These are phyloP conservation scores for Conistra vaccinii DNA, from an alignment of 2,888 invertebrate species.

Conservation along the genomic window DNA sequence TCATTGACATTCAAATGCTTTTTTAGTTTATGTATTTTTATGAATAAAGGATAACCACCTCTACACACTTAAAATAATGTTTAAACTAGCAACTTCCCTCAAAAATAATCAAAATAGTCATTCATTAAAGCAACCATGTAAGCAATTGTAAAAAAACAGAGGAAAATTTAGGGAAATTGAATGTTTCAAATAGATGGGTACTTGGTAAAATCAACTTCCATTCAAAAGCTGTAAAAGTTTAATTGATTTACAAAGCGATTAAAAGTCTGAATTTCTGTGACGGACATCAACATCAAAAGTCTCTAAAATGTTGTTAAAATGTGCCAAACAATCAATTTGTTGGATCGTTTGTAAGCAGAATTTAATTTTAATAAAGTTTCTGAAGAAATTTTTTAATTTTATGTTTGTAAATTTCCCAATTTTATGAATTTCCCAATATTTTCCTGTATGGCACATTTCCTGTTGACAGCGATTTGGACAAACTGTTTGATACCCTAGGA, in stretches of 20 bases:
- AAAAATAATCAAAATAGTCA: neutral
- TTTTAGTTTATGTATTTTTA: neutral
- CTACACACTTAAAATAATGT: too few species aligned
- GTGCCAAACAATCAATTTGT: slow-evolving; percentile 12
- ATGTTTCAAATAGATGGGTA: neutral
- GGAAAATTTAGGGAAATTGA: neutral
- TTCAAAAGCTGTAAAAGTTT: neutral
- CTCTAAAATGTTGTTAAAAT: neutral
- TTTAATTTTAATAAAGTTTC: neutral
- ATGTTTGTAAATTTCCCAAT: neutral
- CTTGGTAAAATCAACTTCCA: neutral
- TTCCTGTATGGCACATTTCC: neutral
- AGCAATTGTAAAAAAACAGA: neutral
- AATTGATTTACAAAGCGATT: slow-evolving; percentile 12
- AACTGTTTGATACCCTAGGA: too few species aligned
- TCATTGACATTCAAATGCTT: neutral
- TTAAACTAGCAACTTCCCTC: too few species aligned
- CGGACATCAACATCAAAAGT: slow-evolving; percentile 8
- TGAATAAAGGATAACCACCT: neutral
- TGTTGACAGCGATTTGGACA: too few species aligned
- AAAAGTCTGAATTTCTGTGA: slow-evolving; percentile 1
- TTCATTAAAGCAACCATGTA: neutral
- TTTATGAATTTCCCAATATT: neutral
- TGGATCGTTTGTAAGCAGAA: neutral
- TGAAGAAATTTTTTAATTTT: neutral